Evolutionary conservation across 1,140 invertebrate genomes (phyloP), one percentile per base, ranked within the genome.

Genomic region (Calosoma granatense): DNA sequence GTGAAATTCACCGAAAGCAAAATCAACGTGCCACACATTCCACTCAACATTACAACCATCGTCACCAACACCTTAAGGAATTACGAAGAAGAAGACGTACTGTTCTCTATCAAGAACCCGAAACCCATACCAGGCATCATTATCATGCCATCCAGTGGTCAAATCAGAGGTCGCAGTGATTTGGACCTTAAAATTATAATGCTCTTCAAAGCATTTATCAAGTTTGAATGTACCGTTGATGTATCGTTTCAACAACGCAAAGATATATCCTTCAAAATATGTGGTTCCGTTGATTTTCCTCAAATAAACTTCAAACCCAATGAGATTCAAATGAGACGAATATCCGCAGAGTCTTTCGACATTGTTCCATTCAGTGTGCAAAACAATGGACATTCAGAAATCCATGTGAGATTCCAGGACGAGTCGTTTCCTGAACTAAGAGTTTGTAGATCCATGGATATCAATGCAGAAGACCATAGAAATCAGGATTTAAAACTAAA

Each of bases 361-460:
- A 64, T 30, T 20, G 43, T 61, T 1, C 30, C 36, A 14, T 58
- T 72, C 17, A 62, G 52, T 1, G 59, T 63, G 0, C 56, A 43
- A 11, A 72, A 72, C 51, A 21, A 58, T 4, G 63, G 67, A 22
- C 53, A 53, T n/a, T 62, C 62, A 15, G 20, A 53, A 4, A 4
- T 60, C 14, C 57, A 56, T 19, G 9, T 72, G 9, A 55, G 63
- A 20, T 65, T 72, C 58, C 51, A 57, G 17, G 23, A 69, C 6
- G 53, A 67, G 4, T 59, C 67, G 0, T 69, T 70, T 55, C 63
- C 64, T 0, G 67, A 72, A 58, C 67, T 68, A 54, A 57, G n/a
- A 0, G 21, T 69, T 14, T 51, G 12, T 14, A 55, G 59, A 11
- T 55, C n/a, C 11, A 39, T 17, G 1, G 41, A 41, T n/a, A 15